phyloP scores from a whole-genome alignment of 2,113 vertebrate species.

The Otocyon megalotis region DNA sequence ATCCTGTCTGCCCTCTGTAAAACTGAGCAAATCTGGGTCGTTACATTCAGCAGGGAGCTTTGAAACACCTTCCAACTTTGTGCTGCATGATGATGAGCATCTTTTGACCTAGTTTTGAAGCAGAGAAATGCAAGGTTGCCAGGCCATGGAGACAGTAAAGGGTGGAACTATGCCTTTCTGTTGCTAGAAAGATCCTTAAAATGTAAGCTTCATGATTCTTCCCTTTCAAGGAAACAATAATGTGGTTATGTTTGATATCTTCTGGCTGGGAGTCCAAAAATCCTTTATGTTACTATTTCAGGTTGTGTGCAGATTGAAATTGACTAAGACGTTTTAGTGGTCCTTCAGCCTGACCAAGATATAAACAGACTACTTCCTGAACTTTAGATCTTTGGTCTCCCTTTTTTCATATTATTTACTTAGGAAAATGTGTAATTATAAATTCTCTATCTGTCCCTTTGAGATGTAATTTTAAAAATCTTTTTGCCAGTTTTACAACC shows the following conservation, averaged over 20 bases:
- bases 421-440: neutral
- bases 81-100: neutral
- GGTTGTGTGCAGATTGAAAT: neutral
- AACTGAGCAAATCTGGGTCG: constrained; percentile 46
- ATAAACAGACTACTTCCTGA: neutral
- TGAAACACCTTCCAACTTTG: constrained; percentile 33
- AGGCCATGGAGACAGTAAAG: neutral
- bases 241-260: neutral
- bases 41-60: constrained; percentile 44
- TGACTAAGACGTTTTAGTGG: neutral
- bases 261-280: neutral
- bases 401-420: neutral
- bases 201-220: neutral
- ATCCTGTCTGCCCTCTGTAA: neutral
- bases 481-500: neutral
- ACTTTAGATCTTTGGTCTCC: neutral
- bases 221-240: neutral
- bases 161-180: neutral
- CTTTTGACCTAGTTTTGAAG: constrained; percentile 63
- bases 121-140: neutral
- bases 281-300: neutral
- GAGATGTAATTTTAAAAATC: neutral
- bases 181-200: neutral
- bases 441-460: neutral
- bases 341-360: neutral